These are phyloP conservation scores for Drosophila kuntzei DNA, from an alignment of 2,888 invertebrate genomes.

Conservation along the genomic window DNA sequence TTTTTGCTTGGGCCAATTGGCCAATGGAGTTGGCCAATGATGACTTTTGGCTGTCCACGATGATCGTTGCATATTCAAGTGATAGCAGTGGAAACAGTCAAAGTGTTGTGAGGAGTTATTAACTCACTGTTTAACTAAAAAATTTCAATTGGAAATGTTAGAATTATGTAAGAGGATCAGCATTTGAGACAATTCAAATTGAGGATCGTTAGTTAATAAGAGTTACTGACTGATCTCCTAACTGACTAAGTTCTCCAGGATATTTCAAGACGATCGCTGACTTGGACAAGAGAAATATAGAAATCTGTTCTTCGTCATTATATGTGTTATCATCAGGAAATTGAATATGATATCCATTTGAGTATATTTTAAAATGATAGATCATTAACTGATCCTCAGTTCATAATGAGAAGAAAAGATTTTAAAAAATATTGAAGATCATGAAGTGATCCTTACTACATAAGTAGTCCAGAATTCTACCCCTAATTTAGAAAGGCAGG, in stretches of 20 bases:
- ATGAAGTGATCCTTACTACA: background rate
- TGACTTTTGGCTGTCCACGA: constrained; percentile 34
- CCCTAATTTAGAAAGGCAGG: background rate
- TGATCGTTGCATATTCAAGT: constrained; percentile 15
- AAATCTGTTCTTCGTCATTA: too few relatives aligned
- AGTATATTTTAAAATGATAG: too few relatives aligned
- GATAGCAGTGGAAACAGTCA: constrained; percentile 1
- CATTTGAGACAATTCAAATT: background rate
- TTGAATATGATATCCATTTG: too few relatives aligned
- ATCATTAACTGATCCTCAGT: too few relatives aligned
- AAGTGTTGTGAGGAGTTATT: background rate
- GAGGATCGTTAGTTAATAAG: background rate
- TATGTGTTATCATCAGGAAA: too few relatives aligned
- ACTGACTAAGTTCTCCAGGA: too few relatives aligned
- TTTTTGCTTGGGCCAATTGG: constrained; percentile 39
- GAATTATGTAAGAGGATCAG: constrained; percentile 1
- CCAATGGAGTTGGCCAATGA: constrained; percentile 37
- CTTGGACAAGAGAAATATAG: too few relatives aligned
- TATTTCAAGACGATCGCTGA: too few relatives aligned
- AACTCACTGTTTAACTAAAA: background rate
- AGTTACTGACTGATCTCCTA: too few relatives aligned
- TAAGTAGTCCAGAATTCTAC: background rate
- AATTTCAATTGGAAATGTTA: background rate
- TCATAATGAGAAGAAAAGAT: too few relatives aligned
- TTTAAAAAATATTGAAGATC: background rate